A percentile compares a stretch with the other conserved stretches of the same genome.
Evolutionary conservation across 2,797 vertebrate species (phyloP).

Genomic region (Champsocephalus esox): DNA sequence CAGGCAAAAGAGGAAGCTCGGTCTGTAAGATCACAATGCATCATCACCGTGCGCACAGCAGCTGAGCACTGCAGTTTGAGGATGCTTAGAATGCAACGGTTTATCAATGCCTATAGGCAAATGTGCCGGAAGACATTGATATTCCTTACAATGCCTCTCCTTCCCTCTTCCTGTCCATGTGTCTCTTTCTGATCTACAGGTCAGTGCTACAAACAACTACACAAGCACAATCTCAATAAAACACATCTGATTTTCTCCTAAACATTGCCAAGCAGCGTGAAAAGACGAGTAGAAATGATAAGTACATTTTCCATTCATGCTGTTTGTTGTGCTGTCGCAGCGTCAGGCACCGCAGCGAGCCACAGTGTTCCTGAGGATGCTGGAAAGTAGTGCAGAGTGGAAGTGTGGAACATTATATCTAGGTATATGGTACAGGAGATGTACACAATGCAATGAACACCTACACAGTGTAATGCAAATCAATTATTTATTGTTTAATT

Average conservation of each 20-base stretch:
- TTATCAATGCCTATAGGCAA: constrained; percentile 73
- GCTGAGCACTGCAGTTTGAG: constrained; percentile 75
- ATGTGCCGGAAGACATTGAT: constrained; percentile 79
- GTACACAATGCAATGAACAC: constrained; percentile 23
- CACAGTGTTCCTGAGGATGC: constrained; percentile 30
- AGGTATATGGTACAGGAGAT: constrained; percentile 21
- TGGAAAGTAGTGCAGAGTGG: constrained; percentile 34
- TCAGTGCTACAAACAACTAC: constrained; percentile 44
- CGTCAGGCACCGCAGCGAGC: constrained; percentile 32
- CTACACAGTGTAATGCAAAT: constrained; percentile 11
- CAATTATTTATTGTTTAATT: background rate
- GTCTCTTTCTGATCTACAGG: constrained; percentile 31
- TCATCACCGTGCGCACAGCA: constrained; percentile 55
- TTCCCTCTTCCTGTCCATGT: constrained; percentile 33
- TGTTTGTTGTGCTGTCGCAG: constrained; percentile 43
- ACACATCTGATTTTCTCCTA: constrained; percentile 22
- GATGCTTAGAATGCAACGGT: constrained; percentile 70
- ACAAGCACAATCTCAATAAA: constrained; percentile 26
- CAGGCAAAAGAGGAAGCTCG: constrained; percentile 45
- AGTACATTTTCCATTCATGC: constrained; percentile 35
- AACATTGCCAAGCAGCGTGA: constrained; percentile 30
- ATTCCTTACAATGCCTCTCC: constrained; percentile 55
- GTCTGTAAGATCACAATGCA: constrained; percentile 53
- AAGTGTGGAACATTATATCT: constrained; percentile 31
- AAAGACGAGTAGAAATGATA: constrained; percentile 27